Base-by-base conservation (phyloP, 2,888 invertebrate species). In the Ennomos quercinarius region DNA sequence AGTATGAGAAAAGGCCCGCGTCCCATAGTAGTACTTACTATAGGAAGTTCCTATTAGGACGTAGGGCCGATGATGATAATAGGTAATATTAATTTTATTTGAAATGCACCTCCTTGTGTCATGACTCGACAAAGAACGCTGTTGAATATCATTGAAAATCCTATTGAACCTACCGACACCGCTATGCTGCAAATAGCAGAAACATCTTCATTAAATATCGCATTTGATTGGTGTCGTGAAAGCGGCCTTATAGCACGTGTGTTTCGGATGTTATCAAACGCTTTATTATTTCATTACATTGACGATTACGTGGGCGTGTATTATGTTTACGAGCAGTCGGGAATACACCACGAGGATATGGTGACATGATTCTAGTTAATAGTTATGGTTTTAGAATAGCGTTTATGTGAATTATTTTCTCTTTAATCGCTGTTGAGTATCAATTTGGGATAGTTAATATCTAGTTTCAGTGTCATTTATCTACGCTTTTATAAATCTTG, bases 201-300 rank as follows among this genome's bases (percentile, higher is more conserved):
- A 3, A 17, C 17, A 27, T 27, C 10, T 11, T 38, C 34, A 47
- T 55, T 34, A 2, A 17, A 47, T 42, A 42, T 42, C 8, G 6
- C 42, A 43, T 55, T n/a, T 39, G 44, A 37, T 45, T 27, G n/a
- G 40, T 38, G 40, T 37, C 36, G 17, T 50, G 44, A 35, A 48
- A 6, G 27, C 42, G 36, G 27, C 52, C 39, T 48, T 53, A 27
- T 27, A 27, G 12, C 39, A 36, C 44, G 27, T 39, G 34, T 51
- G 55, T 62, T 56, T 64, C 57, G 57, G 67, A 64, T 64, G 63
- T 62, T 68, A 68, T 70, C 67, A 58, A 58, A 49, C 37, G 41
- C 45, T 59, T 66, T 56, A 76, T 79, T 76, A 78, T 79, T 77
- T 79, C 73, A 78, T 78, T 78, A 77, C 68, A 62, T 70, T 73